Base-by-base conservation (phyloP, 2,113 vertebrate species). In the Cinclus mexicanus region DNA sequence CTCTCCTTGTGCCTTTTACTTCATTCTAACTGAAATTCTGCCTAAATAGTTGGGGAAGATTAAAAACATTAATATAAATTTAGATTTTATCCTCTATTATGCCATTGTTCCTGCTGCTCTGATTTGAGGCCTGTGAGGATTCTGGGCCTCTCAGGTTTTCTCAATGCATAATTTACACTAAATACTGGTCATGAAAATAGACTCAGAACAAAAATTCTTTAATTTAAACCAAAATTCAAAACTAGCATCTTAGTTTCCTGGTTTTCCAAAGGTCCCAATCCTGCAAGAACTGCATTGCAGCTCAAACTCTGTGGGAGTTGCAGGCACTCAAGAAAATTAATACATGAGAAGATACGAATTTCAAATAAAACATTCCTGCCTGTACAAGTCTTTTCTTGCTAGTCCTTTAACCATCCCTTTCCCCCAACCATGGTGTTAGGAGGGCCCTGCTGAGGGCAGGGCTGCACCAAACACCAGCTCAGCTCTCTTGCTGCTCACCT, bases 311-410 rank as follows among this genome's bases (percentile, higher is more conserved):
- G 67, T 44, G 49, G 33, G 49, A 94, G 41, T 31, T 82, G 75
- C 3, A 29, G 82, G 83, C 85, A 87, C 72, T 83, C 71, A 39
- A 53, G 41, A 89, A 91, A 88, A 94, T 82, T 25, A 79, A 83
- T 65, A 76, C 56, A 50, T 21, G 28, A 90, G 71, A 86, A 92
- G 91, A 92, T 63, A 86, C 31, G 79, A 75, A 90, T 87, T 83
- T 95, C 89, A 93, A 93, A 86, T 56, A 87, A 50, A 92, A 68
- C 52, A 42, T 68, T 81, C 91, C 82, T 91, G 80, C 75, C 84
- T 88, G 49, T 52, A 83, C 83, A 75, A 81, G 92, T 86, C 87
- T 89, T 69, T 68, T 88, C 88, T 80, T 95, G 93, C 65, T 84
- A 14, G 29, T 90, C 68, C 67, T 89, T 76, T 83, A 81, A 81